A percentile compares a stretch with the other conserved stretches of the same genome.
Conservation (phyloP, 2,113 vertebrate genomes). For the Hymenochirus boettgeri region DNA sequence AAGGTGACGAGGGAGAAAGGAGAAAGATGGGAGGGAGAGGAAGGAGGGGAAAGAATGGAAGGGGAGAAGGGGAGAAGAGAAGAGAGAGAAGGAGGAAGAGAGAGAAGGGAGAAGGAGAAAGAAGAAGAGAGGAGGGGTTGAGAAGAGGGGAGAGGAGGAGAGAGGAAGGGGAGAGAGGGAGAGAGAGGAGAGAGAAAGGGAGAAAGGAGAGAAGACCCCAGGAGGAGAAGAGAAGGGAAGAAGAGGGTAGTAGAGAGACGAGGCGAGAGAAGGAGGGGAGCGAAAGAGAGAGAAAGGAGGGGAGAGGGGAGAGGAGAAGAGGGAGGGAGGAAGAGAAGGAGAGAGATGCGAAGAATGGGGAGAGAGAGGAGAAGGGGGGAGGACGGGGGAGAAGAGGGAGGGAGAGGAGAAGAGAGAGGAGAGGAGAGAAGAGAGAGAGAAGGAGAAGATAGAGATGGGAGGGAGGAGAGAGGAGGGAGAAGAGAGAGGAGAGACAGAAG, state of each 20-base stretch:
- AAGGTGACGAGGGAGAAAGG: not conserved
- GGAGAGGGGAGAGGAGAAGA: no score
- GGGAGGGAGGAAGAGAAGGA: no score
- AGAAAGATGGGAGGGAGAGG: no score
- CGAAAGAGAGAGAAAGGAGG: no score
- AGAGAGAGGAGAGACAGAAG: not conserved
- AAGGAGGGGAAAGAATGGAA: not conserved
- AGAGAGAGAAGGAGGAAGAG: not conserved
- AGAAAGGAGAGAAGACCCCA: not conserved
- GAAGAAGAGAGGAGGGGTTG: no score
- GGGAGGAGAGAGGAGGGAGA: not conserved
- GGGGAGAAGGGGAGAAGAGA: not conserved
- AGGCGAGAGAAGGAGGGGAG: not conserved
- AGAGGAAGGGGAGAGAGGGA: not conserved
- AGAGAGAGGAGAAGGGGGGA: no score
- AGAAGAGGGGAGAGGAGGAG: no score
- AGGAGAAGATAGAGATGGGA: not conserved
- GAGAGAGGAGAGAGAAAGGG: not conserved
- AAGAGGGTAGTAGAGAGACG: not conserved
- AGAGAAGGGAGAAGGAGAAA: not conserved
- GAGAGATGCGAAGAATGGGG: no score
- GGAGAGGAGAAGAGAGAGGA: no score
- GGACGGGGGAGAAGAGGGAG: no score
- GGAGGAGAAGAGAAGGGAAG: not conserved
- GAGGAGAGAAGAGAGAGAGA: no score